Evolutionary conservation across 1,140 invertebrate genomes (phyloP), one percentile per base, ranked within the genome.

Genomic region (Pogonomyrmex californicus): DNA sequence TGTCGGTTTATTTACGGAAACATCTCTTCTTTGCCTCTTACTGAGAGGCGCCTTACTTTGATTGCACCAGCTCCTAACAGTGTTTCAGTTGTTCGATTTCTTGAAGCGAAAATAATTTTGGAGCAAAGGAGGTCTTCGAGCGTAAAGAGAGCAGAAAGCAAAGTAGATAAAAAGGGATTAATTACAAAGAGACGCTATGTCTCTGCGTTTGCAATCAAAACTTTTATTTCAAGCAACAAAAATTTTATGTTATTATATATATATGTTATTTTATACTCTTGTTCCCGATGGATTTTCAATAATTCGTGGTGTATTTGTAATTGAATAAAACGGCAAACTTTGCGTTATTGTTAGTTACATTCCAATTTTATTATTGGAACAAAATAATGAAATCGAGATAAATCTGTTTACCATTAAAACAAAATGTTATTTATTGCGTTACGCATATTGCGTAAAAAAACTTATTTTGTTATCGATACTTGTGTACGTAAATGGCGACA

Each of bases 91-190:
- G 49, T 75, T 86, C 62, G 85, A 70, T 75, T 81, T 82, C 51
- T 87, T 17, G 12, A n/a, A 71, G 51, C 71, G n/a, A 87, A 87
- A 87, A 85, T 88, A 87, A 87, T 87, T 65, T 58, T 51, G 23
- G 6, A 47, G 56, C 1, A 49, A 44, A 54, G 33, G 47, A 60
- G 44, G 65, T 68, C 23, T 68, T 49, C 41, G 51, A 47, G 23
- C n/a, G 33, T 66, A 73, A 71, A 47, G 56, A 33, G 17, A 33
- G 2, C 36, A 51, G 23, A 1, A 33, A 77, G 17, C 2, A 14
- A 86, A 58, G 44, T 56, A 30, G 56, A 49, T 54, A 71, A 60
- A 86, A 66, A 49, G 5, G 5, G 41, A 68, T 36, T 60, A 54
- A 70, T 51, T 63, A 38, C 30, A 63, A 12, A 78, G 6, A 36